These are phyloP conservation scores for Euura saliciscinereae DNA, from an alignment of 1,140 invertebrate species.

Conservation along the genomic window DNA sequence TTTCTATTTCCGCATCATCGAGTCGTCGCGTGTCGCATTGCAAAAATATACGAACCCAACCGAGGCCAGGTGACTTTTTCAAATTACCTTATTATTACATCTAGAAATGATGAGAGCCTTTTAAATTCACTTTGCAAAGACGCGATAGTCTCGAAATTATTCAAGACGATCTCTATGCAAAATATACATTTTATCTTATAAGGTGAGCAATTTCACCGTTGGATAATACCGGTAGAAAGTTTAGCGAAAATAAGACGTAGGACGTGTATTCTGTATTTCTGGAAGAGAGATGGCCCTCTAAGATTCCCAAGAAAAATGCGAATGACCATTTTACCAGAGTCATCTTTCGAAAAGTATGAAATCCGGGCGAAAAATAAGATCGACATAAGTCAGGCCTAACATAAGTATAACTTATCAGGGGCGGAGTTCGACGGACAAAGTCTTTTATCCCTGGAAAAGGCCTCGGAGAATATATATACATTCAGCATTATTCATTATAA, in stretches of 20 bases:
- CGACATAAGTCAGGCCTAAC: not conserved
- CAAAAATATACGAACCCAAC: no score
- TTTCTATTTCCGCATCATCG: no score
- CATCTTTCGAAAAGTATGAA: not conserved
- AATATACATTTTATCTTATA: not conserved
- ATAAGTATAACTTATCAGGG: not conserved
- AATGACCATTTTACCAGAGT: not conserved
- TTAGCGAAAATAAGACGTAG: no score
- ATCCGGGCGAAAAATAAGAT: not conserved
- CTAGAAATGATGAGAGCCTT: not conserved
- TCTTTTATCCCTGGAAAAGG: not conserved
- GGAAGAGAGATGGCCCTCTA: no score
- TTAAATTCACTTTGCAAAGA: not conserved
- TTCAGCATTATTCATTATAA: constrained; percentile 5
- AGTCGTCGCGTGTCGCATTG: no score
- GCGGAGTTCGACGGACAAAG: not conserved
- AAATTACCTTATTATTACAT: not conserved
- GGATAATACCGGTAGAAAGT: not conserved
- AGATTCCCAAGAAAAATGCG: not conserved
- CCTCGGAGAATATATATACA: not conserved
- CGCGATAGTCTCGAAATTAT: not conserved
- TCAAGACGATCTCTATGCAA: not conserved
- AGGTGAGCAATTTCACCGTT: not conserved
- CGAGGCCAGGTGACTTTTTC: not conserved
- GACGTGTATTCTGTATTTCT: no score